phyloP scores from a whole-genome alignment of 1,140 invertebrate genomes.

The Diabrotica virgifera region DNA sequence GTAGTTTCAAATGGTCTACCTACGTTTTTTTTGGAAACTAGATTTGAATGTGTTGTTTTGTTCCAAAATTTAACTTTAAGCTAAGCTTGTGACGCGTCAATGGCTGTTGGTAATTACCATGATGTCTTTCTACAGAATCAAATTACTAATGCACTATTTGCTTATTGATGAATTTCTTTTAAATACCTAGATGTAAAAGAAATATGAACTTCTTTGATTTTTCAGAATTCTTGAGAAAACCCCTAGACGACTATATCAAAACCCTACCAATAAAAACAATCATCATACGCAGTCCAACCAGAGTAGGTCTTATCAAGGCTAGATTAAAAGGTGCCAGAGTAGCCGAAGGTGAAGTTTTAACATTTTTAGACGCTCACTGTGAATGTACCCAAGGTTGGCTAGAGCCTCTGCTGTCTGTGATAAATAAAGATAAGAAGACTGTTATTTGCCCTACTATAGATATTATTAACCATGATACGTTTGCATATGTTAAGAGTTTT shows the following conservation, averaged over 20 bases:
- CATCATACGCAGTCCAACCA: conserved; percentile 65
- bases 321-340: conserved; percentile 77
- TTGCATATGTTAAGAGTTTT: conserved; percentile 85
- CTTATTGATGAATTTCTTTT: too few relatives aligned
- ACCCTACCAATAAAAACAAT: conserved; percentile 63
- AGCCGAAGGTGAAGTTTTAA: conserved; percentile 77
- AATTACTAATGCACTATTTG: too few relatives aligned
- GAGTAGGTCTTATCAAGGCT: conserved; percentile 83
- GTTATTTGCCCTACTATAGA: conserved; percentile 95
- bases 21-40: too few relatives aligned
- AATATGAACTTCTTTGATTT: conserved; percentile 14
- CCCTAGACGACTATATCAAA: conserved; percentile 75
- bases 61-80: too few relatives aligned
- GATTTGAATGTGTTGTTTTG: too few relatives aligned
- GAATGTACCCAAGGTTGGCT: conserved; percentile 91
- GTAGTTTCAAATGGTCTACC: too few relatives aligned
- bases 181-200: too few relatives aligned
- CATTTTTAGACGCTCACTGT: conserved; percentile 92
- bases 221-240: conserved; percentile 70
- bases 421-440: conserved; percentile 67
- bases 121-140: too few relatives aligned
- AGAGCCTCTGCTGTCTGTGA: conserved; percentile 77
- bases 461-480: conserved; percentile 90
- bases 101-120: too few relatives aligned
- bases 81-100: too few relatives aligned